These are phyloP conservation scores for Macaria liturata DNA, from an alignment of 2,888 invertebrate genomes.

Conservation along the genomic window DNA sequence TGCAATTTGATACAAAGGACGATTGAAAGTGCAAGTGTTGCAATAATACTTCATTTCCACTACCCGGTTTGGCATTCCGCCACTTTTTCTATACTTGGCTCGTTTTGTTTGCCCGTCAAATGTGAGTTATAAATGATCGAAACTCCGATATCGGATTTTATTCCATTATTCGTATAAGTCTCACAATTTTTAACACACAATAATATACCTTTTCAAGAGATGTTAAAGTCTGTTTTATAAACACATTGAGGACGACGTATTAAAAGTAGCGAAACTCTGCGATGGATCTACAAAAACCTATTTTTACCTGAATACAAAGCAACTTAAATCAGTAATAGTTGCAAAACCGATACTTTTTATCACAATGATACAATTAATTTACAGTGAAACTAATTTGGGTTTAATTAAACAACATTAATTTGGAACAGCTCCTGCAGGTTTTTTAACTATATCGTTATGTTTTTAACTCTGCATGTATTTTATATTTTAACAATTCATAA, in stretches of 20 bases:
- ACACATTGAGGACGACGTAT: neutral
- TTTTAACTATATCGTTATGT: no score
- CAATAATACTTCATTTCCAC: constrained; percentile 79
- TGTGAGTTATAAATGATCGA: constrained; percentile 80
- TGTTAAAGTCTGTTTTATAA: neutral
- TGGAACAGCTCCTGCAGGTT: no score
- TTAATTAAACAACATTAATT: no score
- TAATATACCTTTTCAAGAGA: constrained; percentile 36
- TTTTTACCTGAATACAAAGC: constrained; percentile 65
- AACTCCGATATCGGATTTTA: constrained; percentile 74
- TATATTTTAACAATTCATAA: no score
- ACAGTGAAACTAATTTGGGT: neutral
- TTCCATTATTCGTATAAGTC: constrained; percentile 42
- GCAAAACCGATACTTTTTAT: constrained; percentile 19
- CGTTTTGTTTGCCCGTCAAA: constrained; percentile 76
- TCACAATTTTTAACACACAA: constrained; percentile 6
- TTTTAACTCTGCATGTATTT: no score
- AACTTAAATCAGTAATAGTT: constrained; percentile 35
- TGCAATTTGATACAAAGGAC: constrained; percentile 59
- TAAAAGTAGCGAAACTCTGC: constrained; percentile 12
- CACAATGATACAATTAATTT: neutral
- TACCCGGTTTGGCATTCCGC: constrained; percentile 65
- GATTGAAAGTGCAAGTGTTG: constrained; percentile 82
- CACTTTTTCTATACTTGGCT: constrained; percentile 58
- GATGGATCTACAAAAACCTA: constrained; percentile 42